Percentiles rank a stretch among this genome's conserved stretches.
Conservation (phyloP, 2,888 invertebrate genomes). For the Pollenia labialis region DNA sequence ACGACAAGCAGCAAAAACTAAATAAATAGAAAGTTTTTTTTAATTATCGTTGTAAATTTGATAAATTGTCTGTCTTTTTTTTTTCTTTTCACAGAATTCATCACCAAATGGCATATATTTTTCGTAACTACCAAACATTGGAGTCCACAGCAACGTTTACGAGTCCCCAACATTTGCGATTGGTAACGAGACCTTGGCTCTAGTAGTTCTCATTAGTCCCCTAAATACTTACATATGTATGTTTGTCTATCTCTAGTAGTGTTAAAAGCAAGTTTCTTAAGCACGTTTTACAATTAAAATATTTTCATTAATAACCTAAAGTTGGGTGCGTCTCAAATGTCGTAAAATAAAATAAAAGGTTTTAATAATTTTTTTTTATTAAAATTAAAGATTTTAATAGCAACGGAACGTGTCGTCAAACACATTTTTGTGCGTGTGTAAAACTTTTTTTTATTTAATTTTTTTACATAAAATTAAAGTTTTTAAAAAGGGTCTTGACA, state of each 20-base stretch:
- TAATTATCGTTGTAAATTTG: too few species aligned
- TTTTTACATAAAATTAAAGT: conserved; percentile 1
- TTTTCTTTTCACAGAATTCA: too few species aligned
- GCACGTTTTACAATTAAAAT: conserved; percentile 61
- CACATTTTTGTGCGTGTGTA: not conserved
- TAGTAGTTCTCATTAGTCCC: too few species aligned
- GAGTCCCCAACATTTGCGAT: too few species aligned
- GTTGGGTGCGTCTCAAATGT: conserved; percentile 53
- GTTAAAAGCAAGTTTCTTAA: not conserved
- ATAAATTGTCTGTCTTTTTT: too few species aligned
- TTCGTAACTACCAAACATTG: too few species aligned
- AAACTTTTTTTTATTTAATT: not conserved
- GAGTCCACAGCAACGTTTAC: too few species aligned
- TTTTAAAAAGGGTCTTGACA: not conserved
- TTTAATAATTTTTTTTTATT: conserved; percentile 7
- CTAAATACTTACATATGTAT: not conserved
- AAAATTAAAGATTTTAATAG: conserved; percentile 3
- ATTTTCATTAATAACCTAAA: conserved; percentile 43
- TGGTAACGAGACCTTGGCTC: too few species aligned
- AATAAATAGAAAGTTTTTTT: too few species aligned
- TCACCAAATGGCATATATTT: too few species aligned
- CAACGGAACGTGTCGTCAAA: conserved; percentile 45
- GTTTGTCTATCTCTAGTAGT: not conserved
- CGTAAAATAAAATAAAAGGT: not conserved
- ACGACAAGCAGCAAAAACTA: too few species aligned